Conservation (phyloP, 2,888 invertebrate species). For the Caenorhabditis sp. region DNA sequence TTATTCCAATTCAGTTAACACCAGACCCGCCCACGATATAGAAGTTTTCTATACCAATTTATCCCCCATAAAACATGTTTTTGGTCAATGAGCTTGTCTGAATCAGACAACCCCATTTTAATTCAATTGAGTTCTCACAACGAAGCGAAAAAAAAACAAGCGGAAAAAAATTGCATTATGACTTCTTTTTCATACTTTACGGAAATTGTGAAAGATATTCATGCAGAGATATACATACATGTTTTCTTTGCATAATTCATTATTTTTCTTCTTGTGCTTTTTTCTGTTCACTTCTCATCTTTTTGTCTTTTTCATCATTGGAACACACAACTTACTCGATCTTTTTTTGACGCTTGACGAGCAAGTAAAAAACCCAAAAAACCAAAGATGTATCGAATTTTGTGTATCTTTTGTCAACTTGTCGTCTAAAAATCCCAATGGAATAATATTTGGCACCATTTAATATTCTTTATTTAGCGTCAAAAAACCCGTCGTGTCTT, state of each 20-base stretch:
- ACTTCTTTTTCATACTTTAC: background rate
- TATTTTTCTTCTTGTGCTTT: conserved; percentile 2
- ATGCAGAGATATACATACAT: background rate
- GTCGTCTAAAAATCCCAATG: conserved; percentile 32
- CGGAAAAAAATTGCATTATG: background rate
- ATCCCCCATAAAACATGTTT: background rate
- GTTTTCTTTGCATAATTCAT: conserved; percentile 13
- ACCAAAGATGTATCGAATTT: conserved; percentile 16
- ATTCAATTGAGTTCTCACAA: background rate
- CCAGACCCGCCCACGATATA: too few species aligned
- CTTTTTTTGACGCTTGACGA: conserved; percentile 4
- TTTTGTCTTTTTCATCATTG: background rate
- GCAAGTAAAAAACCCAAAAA: conserved; percentile 31
- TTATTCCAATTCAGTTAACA: background rate
- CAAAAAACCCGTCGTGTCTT: background rate
- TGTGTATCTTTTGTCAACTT: conserved; percentile 40
- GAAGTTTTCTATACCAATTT: background rate
- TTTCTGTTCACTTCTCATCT: background rate
- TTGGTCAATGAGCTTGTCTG: background rate
- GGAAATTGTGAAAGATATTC: background rate
- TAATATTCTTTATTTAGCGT: conserved; percentile 44
- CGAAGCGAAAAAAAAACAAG: background rate
- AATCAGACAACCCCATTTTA: background rate
- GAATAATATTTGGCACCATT: conserved; percentile 47
- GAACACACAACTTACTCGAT: conserved; percentile 5